Base-by-base conservation (phyloP, 1,140 invertebrate genomes). In the Charaxes varanes region DNA sequence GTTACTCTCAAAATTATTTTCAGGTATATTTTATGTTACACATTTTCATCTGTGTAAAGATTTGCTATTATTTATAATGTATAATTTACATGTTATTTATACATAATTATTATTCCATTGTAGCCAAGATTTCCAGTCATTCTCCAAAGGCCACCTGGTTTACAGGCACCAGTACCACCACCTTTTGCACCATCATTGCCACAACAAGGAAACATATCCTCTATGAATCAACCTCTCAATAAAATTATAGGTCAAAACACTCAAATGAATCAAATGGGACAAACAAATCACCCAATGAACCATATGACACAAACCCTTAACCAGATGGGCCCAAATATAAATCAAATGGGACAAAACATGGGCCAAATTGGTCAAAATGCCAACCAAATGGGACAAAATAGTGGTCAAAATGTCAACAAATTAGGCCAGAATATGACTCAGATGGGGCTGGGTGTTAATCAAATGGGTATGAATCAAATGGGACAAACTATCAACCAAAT, bases 91-190 rank as follows among this genome's bases (percentile, higher is more conserved):
- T n/a, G n/a, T n/a, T n/a, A n/a, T n/a, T n/a, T n/a, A n/a, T n/a
- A n/a, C n/a, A n/a, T n/a, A 28, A 44, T 33, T 27, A 28, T 45
- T 35, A 36, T 38, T 41, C 14, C 22, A 6, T 65, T 62, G 1
- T 59, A 82, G 74, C 71, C 76, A 43, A 55, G 78, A 53, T 82
- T 70, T 59, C 73, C 76, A 2, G 69, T 78, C 3, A 78, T 82
- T 18, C 41, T 79, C 8, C 76, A 83, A 62, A 52, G 79, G 42
- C 79, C 79, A 2, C 76, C 72, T 0, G 76, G 76, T 0, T 47
- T 80, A 0, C 76, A 80, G 40, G 76, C 65, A 2, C 79, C 76
- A 0, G 70, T 80, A 3, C 67, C 74, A 1, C 35, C 78, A 15
- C 74, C 79, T 1, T 83, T 66, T 31, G 76, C 70, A 1, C 72